Base-by-base conservation (phyloP, 2,113 vertebrate species). In the Drymodes brunneopygia region DNA sequence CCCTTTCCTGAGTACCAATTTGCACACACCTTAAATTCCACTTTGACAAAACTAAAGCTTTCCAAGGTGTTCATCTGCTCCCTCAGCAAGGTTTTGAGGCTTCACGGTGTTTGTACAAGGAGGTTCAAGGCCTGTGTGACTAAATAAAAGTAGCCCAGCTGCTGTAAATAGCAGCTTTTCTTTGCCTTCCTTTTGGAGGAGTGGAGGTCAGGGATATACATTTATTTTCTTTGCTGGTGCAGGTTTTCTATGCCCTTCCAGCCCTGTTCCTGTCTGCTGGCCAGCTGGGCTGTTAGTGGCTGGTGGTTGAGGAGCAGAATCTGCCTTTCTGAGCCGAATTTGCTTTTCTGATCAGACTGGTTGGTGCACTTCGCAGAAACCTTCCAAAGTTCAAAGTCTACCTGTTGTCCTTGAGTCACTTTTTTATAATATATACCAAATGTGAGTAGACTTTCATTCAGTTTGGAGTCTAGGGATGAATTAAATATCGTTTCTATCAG, bases 111-210 rank as follows among this genome's bases (percentile, higher is more conserved):
- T 95, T 88, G 75, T 71, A 75, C 74, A 73, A 56, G 85, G 56
- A 83, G 72, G 70, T 86, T 95, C 57, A 86, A 90, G 88, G 60
- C 69, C 60, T 58, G 0, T 27, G 36, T 86, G 36, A 64, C 44
- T 74, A 89, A 91, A 83, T 62, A 93, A 83, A 91, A 92, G 82
- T 29, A 89, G 45, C 20, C 61, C 40, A 75, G 73, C 54, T 81
- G 88, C 40, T 83, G 15, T 81, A 88, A 94, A 81, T 38, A 44
- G n/a, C 65, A 86, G 31, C 23, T 86, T 94, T 81, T 58, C 60
- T 91, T 91, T 81, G 56, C 57, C 35, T 78, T 53, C 28, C 17
- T 36, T 90, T 79, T 56, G 83, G 33, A 88, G 57, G 53, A 89
- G 18, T 1, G 2, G 58, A 87, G 75, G 86, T 89, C 91, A 81